A percentile compares a stretch with the other conserved stretches of the same genome.
These are phyloP conservation scores for Heliconius congener DNA, from an alignment of 1,140 invertebrate genomes.

Conservation along the genomic window DNA sequence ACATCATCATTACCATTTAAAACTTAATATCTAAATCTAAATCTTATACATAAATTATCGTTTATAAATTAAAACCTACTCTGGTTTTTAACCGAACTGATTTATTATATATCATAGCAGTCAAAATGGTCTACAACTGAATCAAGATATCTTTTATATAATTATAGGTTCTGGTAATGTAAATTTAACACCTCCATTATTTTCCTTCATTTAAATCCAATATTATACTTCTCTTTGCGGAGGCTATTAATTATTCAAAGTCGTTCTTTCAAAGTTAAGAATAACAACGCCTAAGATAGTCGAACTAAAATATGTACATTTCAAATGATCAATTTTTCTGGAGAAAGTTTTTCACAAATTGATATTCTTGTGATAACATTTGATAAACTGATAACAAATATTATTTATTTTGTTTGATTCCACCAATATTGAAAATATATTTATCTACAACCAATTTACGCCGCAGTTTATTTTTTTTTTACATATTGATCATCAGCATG, in stretches of 20 bases:
- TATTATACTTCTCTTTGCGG: not conserved
- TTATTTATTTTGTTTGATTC: not conserved
- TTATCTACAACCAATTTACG: no score
- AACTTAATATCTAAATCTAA: no score
- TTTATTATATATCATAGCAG: not conserved
- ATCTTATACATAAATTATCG: no score
- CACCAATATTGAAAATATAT: not conserved
- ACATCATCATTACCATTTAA: no score
- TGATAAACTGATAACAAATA: not conserved
- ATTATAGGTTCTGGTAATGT: not conserved
- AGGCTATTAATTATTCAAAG: not conserved
- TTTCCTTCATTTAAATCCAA: not conserved
- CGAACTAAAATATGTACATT: conserved; percentile 26
- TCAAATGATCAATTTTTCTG: conserved; percentile 18
- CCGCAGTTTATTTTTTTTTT: no score
- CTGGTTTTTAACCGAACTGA: no score
- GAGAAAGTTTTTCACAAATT: not conserved
- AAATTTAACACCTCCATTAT: not conserved
- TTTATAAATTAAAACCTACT: no score
- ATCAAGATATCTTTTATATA: not conserved
- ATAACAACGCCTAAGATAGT: conserved; percentile 18
- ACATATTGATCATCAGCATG: no score
- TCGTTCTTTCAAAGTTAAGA: not conserved
- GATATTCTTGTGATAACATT: not conserved
- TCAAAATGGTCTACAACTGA: not conserved